phyloP scores from a whole-genome alignment of 1,140 invertebrate genomes.

The Sycobia sp. region DNA sequence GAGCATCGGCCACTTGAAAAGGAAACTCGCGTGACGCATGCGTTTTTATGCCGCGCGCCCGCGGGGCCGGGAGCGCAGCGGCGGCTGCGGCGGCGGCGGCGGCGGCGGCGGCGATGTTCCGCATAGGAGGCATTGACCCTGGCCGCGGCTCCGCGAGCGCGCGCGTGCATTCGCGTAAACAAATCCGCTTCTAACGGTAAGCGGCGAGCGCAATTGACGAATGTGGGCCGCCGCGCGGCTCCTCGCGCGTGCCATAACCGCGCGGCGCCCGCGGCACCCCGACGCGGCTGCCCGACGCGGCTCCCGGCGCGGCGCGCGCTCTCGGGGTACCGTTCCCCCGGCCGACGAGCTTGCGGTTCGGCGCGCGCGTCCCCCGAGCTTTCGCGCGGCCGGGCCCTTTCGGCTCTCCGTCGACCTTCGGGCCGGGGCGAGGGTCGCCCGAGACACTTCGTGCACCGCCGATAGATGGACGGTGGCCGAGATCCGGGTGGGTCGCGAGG shows the following conservation, averaged over 20 bases:
- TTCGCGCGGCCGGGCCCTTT: not conserved
- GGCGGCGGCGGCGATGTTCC: not conserved
- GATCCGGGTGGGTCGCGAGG: no score
- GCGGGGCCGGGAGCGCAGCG: slow-evolving; percentile 3
- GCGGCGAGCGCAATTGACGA: slow-evolving; percentile 24
- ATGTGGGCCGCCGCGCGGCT: slow-evolving; percentile 29
- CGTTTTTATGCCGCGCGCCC: slow-evolving; percentile 54
- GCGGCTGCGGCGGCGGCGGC: not conserved
- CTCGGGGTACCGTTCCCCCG: no score
- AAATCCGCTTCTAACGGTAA: slow-evolving; percentile 49
- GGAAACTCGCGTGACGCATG: slow-evolving; percentile 56
- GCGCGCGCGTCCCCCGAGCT: no score
- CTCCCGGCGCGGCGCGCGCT: no score
- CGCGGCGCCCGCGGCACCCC: no score
- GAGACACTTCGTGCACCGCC: no score
- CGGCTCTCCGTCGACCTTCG: not conserved
- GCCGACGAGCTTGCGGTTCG: no score
- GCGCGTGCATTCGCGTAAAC: slow-evolving; percentile 40
- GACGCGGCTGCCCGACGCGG: no score
- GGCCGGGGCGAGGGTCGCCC: not conserved
- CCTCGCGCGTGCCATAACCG: no score
- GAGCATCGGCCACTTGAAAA: slow-evolving; percentile 41
- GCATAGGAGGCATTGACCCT: slow-evolving; percentile 1
- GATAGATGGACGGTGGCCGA: no score
- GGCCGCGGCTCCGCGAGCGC: not conserved